phyloP scores from a whole-genome alignment of 2,888 invertebrate species.

The Conops quadrifasciatus region DNA sequence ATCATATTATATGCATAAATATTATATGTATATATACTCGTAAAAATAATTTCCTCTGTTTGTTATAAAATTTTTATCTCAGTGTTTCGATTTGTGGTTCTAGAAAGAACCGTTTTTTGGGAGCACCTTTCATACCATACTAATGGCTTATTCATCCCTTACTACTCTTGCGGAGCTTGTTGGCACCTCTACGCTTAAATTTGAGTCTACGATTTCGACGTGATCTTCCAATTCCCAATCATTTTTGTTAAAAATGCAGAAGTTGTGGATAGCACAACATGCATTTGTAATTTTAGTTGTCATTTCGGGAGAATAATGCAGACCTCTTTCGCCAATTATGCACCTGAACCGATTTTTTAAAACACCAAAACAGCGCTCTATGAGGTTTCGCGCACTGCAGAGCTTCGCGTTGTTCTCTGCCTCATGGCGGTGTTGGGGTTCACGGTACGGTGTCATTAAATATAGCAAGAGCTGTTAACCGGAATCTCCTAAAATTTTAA shows the following conservation, averaged over 20 bases:
- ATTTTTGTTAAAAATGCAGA: neutral
- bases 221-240: neutral
- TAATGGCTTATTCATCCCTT: too few species aligned
- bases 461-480: neutral
- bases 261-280: neutral
- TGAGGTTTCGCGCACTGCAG: neutral
- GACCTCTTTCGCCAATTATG: neutral
- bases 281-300: constrained; percentile 7
- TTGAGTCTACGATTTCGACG: neutral
- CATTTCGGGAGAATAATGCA: neutral
- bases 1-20: too few species aligned
- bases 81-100: too few species aligned
- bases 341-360: constrained; percentile 11
- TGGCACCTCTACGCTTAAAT: too few species aligned
- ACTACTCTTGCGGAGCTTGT: too few species aligned
- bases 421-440: neutral
- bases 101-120: too few species aligned
- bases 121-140: too few species aligned
- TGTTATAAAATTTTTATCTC: too few species aligned
- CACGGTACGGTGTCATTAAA: neutral
- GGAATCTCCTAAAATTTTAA: neutral
- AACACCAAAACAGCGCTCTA: constrained; percentile 3
- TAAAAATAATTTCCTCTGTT: too few species aligned
- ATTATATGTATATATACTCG: too few species aligned
- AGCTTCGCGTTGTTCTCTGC: neutral